A percentile compares a stretch with the other conserved stretches of the same genome.
These are phyloP conservation scores for Linepithema humile DNA, from an alignment of 1,140 invertebrate species.

Conservation along the genomic window DNA sequence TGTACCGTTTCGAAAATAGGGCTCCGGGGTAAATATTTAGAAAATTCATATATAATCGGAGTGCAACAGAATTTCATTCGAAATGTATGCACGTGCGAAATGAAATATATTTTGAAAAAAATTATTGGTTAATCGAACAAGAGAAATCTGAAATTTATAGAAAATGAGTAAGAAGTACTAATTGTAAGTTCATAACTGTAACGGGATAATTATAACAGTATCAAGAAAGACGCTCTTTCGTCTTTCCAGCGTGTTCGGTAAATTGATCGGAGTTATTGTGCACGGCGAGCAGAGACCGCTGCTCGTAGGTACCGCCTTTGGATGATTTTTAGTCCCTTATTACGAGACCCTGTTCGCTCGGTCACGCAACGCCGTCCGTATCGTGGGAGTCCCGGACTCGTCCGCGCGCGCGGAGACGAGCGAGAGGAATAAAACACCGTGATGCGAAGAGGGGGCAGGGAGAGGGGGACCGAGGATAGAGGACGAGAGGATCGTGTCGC, in stretches of 20 bases:
- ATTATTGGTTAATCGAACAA: not conserved
- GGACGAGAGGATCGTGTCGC: not conserved
- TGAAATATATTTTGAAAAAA: not conserved
- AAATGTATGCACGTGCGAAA: too few species aligned
- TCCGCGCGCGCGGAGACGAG: constrained; percentile 24
- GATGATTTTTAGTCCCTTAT: constrained; percentile 66
- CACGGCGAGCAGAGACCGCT: constrained; percentile 24
- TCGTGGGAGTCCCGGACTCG: constrained; percentile 67
- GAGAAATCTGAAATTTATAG: too few species aligned
- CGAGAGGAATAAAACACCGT: not conserved
- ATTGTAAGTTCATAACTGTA: too few species aligned
- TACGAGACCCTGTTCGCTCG: constrained; percentile 59
- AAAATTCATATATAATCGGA: not conserved
- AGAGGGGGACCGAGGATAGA: not conserved
- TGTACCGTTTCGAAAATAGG: not conserved
- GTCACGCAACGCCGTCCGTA: constrained; percentile 64
- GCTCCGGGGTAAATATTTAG: not conserved
- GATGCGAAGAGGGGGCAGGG: not conserved
- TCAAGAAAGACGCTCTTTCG: not conserved
- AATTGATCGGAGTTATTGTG: constrained; percentile 51
- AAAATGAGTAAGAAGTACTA: not conserved
- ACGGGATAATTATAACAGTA: too few species aligned
- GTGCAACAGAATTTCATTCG: not conserved
- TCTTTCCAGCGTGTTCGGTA: constrained; percentile 24
- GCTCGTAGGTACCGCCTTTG: constrained; percentile 42